Conservation (phyloP, 1,140 invertebrate genomes). For the Drosophila saltans region DNA sequence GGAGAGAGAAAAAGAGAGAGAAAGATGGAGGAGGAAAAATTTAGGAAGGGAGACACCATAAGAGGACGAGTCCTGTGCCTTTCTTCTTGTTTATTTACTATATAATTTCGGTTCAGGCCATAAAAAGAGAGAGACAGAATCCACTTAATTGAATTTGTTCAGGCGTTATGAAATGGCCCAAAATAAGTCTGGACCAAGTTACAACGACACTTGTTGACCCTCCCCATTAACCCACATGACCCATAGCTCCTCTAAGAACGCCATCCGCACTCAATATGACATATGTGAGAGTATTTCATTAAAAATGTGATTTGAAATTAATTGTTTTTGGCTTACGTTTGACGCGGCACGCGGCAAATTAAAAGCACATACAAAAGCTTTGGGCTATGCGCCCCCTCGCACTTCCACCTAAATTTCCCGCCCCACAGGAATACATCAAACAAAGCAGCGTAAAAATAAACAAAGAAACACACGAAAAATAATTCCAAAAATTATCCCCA, state of each 20-base stretch:
- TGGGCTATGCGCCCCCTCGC: neutral
- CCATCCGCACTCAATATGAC: conserved; percentile 6
- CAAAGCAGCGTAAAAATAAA: conserved; percentile 12
- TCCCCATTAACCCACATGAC: neutral
- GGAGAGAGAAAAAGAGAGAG: conserved; percentile 40
- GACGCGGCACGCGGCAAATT: conserved; percentile 14
- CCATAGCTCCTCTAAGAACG: neutral
- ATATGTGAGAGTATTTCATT: conserved; percentile 3
- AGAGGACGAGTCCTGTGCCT: conserved; percentile 18
- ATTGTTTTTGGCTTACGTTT: conserved; percentile 7
- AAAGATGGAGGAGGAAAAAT: conserved; percentile 13
- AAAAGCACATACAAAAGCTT: conserved; percentile 34
- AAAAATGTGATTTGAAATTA: conserved; percentile 14
- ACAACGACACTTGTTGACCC: conserved; percentile 14
- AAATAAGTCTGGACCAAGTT: conserved; percentile 39
- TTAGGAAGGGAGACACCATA: neutral
- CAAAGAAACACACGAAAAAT: conserved; percentile 14
- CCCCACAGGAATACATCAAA: neutral
- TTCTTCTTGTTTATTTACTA: conserved; percentile 74
- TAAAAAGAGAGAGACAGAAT: conserved; percentile 50
- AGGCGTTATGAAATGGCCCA: conserved; percentile 69
- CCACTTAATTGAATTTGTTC: conserved; percentile 77
- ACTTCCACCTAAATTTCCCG: neutral
- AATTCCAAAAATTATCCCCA: conserved; percentile 36
- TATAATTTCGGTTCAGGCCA: conserved; percentile 70